A percentile compares a stretch with the other conserved stretches of the same genome.
Evolutionary conservation across 2,888 invertebrate genomes (phyloP).

Genomic region (Sicus ferrugineus): DNA sequence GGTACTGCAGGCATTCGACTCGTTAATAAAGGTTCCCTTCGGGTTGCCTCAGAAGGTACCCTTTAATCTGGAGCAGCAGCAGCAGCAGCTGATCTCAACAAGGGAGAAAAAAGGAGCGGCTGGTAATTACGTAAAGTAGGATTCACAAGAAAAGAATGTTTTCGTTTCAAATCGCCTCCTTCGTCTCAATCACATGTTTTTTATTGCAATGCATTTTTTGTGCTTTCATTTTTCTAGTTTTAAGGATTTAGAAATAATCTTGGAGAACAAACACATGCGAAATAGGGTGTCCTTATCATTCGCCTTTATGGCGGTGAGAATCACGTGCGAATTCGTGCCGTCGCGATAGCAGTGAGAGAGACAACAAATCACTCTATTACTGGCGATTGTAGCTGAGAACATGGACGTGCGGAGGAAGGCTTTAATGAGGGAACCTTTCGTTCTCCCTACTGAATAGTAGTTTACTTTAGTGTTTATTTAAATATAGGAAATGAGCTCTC

Average conservation of each 20-base stretch:
- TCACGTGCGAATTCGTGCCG: constrained; percentile 9
- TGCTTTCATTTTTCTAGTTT: background rate
- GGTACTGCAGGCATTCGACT: no score
- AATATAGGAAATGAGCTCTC: no score
- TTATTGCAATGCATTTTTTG: background rate
- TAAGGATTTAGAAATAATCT: background rate
- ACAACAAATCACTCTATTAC: no score
- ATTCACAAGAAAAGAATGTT: background rate
- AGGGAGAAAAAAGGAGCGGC: background rate
- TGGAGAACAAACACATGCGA: constrained; percentile 8
- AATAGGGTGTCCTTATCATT: constrained; percentile 17
- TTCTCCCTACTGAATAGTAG: no score
- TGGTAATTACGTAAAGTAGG: background rate
- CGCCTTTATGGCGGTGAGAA: constrained; percentile 19
- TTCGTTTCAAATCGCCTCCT: background rate
- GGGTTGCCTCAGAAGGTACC: background rate
- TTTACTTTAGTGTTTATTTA: no score
- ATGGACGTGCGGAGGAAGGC: no score
- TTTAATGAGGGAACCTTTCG: no score
- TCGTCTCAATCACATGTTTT: background rate
- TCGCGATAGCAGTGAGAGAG: no score
- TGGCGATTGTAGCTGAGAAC: no score
- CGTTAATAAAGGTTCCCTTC: background rate
- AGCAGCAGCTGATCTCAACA: background rate
- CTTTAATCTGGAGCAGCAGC: background rate